Evolutionary conservation across 2,888 invertebrate species (phyloP).

Genomic region (Tridacna crocea): DNA sequence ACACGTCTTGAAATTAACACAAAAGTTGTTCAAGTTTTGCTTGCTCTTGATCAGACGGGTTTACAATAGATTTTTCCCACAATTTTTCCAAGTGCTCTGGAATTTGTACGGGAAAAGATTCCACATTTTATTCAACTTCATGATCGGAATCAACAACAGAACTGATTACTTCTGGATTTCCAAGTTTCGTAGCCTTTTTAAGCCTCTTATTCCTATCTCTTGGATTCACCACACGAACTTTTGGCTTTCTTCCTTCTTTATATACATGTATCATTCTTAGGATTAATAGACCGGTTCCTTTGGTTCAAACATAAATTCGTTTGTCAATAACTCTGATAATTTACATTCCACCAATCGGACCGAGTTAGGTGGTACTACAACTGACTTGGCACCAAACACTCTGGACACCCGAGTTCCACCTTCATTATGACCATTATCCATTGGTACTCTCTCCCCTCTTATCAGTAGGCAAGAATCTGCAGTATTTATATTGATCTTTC

Average conservation of each 20-base stretch:
- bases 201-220: neutral
- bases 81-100: constrained; percentile 21
- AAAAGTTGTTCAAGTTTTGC: constrained; percentile 4
- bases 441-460: too few species aligned
- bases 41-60: neutral
- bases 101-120: neutral
- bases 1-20: constrained; percentile 42
- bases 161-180: neutral
- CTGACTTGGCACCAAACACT: too few species aligned
- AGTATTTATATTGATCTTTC: too few species aligned
- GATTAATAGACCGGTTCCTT: too few species aligned
- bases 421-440: too few species aligned
- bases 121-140: neutral
- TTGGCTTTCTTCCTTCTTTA: neutral
- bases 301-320: too few species aligned
- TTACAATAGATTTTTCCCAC: neutral
- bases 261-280: too few species aligned
- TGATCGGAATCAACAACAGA: neutral
- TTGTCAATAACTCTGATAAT: too few species aligned
- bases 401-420: too few species aligned
- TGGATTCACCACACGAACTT: neutral
- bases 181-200: too few species aligned
- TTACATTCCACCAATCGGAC: neutral
- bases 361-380: neutral
- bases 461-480: too few species aligned